Conservation (phyloP, 1,140 invertebrate species). For the Kradibia gibbosae region DNA sequence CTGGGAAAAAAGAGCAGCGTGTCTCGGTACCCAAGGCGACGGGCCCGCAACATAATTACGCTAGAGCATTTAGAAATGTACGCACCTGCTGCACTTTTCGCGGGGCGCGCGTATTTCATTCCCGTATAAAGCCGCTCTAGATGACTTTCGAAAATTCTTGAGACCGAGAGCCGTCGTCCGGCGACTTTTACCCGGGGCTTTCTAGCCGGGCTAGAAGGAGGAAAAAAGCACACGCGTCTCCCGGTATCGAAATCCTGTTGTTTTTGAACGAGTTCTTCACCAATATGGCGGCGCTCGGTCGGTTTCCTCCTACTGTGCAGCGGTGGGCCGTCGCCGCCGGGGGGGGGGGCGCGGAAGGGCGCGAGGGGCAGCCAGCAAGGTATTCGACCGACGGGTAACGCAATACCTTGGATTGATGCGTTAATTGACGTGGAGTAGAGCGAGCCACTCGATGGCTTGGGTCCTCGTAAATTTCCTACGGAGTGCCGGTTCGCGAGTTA, state of each 20-base stretch:
- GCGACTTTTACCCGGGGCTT: not conserved
- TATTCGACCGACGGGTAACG: not conserved
- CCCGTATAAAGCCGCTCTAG: not conserved
- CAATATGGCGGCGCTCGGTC: not conserved
- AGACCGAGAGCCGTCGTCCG: not conserved
- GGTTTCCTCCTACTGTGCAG: too few species aligned
- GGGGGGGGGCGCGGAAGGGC: not conserved
- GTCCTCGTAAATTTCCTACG: too few species aligned
- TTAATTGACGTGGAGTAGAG: not conserved
- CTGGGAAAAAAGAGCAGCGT: not conserved
- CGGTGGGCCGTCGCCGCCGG: too few species aligned
- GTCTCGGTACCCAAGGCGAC: not conserved
- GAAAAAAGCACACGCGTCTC: not conserved
- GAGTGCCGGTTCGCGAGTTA: too few species aligned
- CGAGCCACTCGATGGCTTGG: too few species aligned
- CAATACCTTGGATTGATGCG: not conserved
- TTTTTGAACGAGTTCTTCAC: not conserved
- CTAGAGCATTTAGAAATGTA: not conserved
- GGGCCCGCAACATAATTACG: not conserved
- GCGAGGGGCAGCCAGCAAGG: too few species aligned
- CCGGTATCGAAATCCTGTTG: not conserved
- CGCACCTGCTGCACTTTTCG: not conserved
- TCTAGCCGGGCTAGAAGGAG: not conserved
- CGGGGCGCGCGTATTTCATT: not conserved
- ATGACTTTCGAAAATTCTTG: conserved; percentile 24